A percentile compares a stretch with the other conserved stretches of the same genome.
These are phyloP conservation scores for Coregonus ussuriensis DNA, from an alignment of 2,797 vertebrate genomes.

Conservation along the genomic window DNA sequence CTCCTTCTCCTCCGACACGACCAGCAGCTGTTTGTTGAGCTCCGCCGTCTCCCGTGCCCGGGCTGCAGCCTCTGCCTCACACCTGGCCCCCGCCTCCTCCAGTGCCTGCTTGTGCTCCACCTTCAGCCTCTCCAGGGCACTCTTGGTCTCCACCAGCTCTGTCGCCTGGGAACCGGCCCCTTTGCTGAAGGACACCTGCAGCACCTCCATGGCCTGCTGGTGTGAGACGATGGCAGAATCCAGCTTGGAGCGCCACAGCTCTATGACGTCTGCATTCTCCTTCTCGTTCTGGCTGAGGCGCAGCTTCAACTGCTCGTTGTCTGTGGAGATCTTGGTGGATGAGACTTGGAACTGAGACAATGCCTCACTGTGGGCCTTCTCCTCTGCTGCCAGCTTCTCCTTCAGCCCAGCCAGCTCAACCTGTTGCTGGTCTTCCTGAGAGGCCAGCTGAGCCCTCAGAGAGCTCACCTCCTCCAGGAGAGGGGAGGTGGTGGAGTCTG, in stretches of 20 bases:
- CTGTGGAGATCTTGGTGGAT: conserved; percentile 79
- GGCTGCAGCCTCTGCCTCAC: conserved; percentile 70
- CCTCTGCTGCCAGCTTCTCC: conserved; percentile 77
- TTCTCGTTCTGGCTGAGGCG: conserved; percentile 85
- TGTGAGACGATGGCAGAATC: conserved; percentile 83
- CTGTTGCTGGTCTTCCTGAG: conserved; percentile 74
- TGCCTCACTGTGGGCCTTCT: conserved; percentile 78
- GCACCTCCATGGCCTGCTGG: conserved; percentile 88
- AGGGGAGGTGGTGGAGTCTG: conserved; percentile 74
- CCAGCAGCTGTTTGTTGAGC: conserved; percentile 72
- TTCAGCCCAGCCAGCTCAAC: conserved; percentile 74
- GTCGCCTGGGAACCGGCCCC: conserved; percentile 77
- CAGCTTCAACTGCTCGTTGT: conserved; percentile 84
- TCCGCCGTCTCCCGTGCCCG: conserved; percentile 74
- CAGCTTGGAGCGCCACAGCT: conserved; percentile 87
- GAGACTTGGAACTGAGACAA: conserved; percentile 77
- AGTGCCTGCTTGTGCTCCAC: conserved; percentile 77
- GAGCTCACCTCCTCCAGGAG: conserved; percentile 87
- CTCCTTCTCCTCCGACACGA: conserved; percentile 84
- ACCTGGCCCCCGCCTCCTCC: conserved; percentile 73
- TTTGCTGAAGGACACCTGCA: conserved; percentile 86
- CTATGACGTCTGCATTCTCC: conserved; percentile 80
- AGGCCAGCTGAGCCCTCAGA: conserved; percentile 83
- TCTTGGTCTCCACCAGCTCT: conserved; percentile 84
- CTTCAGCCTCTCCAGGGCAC: conserved; percentile 82